Evolutionary conservation across 1,140 invertebrate species (phyloP).

Genomic region (Chymomyza costata): DNA sequence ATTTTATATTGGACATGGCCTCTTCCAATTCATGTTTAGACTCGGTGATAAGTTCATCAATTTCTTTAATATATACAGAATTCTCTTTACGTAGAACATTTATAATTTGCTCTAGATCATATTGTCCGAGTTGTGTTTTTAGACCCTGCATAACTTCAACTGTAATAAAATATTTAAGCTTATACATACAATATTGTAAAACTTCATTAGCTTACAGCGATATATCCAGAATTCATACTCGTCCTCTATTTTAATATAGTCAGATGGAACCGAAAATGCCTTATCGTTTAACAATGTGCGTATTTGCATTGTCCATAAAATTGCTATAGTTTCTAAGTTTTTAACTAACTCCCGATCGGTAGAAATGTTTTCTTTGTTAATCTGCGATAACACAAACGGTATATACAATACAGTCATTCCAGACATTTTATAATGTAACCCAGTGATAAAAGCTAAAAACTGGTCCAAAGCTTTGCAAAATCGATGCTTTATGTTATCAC

Average conservation of each 20-base stretch:
- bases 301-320: conserved; percentile 90
- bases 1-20: conserved; percentile 88
- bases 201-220: conserved; percentile 81
- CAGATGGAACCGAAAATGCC: conserved; percentile 81
- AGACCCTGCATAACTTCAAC: conserved; percentile 87
- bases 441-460: conserved; percentile 86
- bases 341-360: conserved; percentile 86
- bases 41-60: conserved; percentile 79
- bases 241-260: conserved; percentile 85
- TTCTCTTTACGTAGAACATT: conserved; percentile 84
- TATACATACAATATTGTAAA: neutral
- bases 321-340: conserved; percentile 86
- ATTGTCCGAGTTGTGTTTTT: conserved; percentile 83
- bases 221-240: conserved; percentile 92
- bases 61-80: conserved; percentile 87
- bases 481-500: conserved; percentile 86
- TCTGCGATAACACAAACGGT: conserved; percentile 81
- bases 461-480: conserved; percentile 85
- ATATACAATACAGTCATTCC: conserved; percentile 89
- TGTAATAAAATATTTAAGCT: conserved; percentile 77
- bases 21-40: conserved; percentile 80
- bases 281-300: conserved; percentile 85
- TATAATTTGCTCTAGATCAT: conserved; percentile 82
- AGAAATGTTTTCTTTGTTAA: conserved; percentile 78
- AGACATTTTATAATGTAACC: conserved; percentile 87